phyloP scores from a whole-genome alignment of 2,797 vertebrate genomes.

The Mallotus villosus region DNA sequence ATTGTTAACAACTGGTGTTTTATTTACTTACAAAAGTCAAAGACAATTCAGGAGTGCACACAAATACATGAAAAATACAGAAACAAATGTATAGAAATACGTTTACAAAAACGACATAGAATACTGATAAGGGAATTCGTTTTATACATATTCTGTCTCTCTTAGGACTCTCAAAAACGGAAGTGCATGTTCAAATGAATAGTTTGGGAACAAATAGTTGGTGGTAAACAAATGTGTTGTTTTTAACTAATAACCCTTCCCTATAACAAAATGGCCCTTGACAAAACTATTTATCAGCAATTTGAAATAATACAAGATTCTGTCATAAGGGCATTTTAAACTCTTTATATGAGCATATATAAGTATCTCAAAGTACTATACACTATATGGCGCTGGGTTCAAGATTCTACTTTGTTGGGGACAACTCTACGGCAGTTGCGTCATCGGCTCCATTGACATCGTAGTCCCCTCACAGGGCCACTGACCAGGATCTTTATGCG shows the following conservation, averaged over 20 bases:
- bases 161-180: constrained; percentile 3
- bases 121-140: constrained; percentile 63
- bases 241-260: constrained; percentile 33
- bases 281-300: constrained; percentile 30
- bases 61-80: constrained; percentile 58
- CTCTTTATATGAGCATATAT: constrained; percentile 52
- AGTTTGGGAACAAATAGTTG: constrained; percentile 33
- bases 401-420: constrained; percentile 80
- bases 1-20: constrained; percentile 59
- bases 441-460: constrained; percentile 86
- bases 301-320: constrained; percentile 38
- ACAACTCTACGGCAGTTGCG: constrained; percentile 86
- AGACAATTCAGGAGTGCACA: constrained; percentile 55
- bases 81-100: constrained; percentile 56
- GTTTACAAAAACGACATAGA: constrained; percentile 65
- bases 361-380: constrained; percentile 26
- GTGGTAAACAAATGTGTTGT: constrained; percentile 44
- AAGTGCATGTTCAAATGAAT: constrained; percentile 26
- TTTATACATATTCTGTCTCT: constrained; percentile 31
- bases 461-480: constrained; percentile 88
- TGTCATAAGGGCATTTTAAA: constrained; percentile 38
- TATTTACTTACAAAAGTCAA: constrained; percentile 77
- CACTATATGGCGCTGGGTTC: constrained; percentile 16
- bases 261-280: constrained; percentile 31
- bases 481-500: constrained; percentile 91